A percentile compares a stretch with the other conserved stretches of the same genome.
phyloP scores from a whole-genome alignment of 2,888 invertebrate genomes.

The Caenorhabditis japonica region DNA sequence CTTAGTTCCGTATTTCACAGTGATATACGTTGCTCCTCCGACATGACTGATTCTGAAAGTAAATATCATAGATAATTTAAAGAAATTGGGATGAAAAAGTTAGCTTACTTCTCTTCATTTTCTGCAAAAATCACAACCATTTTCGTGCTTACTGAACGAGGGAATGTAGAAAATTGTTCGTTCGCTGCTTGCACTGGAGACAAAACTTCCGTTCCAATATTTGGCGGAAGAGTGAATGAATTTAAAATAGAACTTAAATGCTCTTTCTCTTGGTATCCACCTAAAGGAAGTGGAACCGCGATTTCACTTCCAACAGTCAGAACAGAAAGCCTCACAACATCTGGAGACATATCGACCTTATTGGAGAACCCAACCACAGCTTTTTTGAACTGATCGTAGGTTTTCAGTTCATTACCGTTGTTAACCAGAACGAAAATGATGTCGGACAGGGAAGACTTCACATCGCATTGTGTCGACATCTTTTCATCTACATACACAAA shows the following conservation, averaged over 20 bases:
- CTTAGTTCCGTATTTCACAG: constrained; percentile 15
- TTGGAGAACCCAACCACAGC: constrained; percentile 45
- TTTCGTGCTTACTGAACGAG: constrained; percentile 52
- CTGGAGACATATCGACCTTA: constrained; percentile 65
- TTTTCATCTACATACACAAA: constrained; percentile 9
- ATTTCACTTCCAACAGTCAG: constrained; percentile 64
- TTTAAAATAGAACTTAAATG: constrained; percentile 56
- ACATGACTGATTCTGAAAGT: constrained; percentile 8
- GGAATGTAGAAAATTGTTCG: constrained; percentile 67
- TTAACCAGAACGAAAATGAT: constrained; percentile 45
- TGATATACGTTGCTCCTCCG: constrained; percentile 27
- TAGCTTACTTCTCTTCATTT: constrained; percentile 65
- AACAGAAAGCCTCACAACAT: constrained; percentile 60
- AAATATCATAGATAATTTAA: no score
- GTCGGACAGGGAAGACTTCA: constrained; percentile 27
- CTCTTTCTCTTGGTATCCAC: constrained; percentile 70
- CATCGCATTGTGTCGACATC: constrained; percentile 25
- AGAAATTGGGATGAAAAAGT: no score
- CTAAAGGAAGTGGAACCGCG: constrained; percentile 65
- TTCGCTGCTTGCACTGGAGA: constrained; percentile 57
- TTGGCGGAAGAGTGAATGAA: constrained; percentile 19
- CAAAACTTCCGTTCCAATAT: constrained; percentile 42
- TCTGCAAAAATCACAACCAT: constrained; percentile 59
- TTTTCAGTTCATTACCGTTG: not conserved
- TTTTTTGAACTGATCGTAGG: constrained; percentile 25